Percentiles rank a stretch among this genome's conserved stretches.
Evolutionary conservation across 2,888 invertebrate genomes (phyloP).

Genomic region (Drosophila austrosaltans): DNA sequence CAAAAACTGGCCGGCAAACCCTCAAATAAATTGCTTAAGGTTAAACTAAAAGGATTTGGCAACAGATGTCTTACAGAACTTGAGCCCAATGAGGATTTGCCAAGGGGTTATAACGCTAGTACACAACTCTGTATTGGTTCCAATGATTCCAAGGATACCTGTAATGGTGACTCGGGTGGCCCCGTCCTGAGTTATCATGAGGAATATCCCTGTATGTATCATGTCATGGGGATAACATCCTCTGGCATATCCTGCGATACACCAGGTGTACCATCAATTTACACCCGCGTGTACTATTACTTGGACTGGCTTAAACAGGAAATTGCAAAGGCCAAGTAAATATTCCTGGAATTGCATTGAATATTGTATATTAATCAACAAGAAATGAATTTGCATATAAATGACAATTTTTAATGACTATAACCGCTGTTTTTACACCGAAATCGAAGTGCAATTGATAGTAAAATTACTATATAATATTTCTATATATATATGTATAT

Average conservation of each 20-base stretch:
- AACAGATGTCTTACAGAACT: slow-evolving; percentile 50
- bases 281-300: slow-evolving; percentile 70
- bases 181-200: slow-evolving; percentile 70
- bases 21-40: slow-evolving; percentile 84
- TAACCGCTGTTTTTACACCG: neutral
- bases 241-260: slow-evolving; percentile 62
- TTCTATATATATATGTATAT: neutral
- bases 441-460: neutral
- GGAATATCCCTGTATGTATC: slow-evolving; percentile 70
- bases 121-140: slow-evolving; percentile 76
- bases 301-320: slow-evolving; percentile 68
- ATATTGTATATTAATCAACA: slow-evolving; percentile 1
- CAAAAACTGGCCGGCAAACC: slow-evolving; percentile 74
- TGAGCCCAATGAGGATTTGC: slow-evolving; percentile 49
- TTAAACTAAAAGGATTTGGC: slow-evolving; percentile 83
- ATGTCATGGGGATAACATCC: slow-evolving; percentile 75
- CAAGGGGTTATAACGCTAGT: slow-evolving; percentile 55
- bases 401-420: neutral
- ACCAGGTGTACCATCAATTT: slow-evolving; percentile 66
- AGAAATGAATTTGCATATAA: slow-evolving; percentile 8
- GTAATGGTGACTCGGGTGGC: slow-evolving; percentile 79
- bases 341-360: neutral
- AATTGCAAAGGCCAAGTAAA: slow-evolving; percentile 33
- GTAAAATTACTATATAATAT: neutral
- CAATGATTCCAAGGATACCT: slow-evolving; percentile 68